Evolutionary conservation across 2,797 vertebrate species (phyloP).

Genomic region (Hippoglossus hippoglossus): DNA sequence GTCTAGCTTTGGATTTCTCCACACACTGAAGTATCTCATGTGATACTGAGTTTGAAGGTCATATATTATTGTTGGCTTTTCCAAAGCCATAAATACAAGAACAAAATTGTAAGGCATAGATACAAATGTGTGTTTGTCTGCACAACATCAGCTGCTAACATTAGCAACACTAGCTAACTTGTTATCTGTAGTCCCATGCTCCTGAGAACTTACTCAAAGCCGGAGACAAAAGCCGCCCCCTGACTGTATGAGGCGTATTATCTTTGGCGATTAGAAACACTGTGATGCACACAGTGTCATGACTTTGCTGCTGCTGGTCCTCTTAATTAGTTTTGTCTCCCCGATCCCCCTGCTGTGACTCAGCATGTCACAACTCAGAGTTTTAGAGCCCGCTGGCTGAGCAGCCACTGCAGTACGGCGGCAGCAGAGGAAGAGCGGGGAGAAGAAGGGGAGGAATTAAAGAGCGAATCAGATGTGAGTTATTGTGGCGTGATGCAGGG

Average conservation of each 20-base stretch:
- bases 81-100: too few relatives aligned
- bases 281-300: slow-evolving; percentile 2
- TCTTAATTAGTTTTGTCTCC: slow-evolving; percentile 41
- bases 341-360: slow-evolving; percentile 18
- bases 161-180: too few relatives aligned
- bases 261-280: slow-evolving; percentile 28
- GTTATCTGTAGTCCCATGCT: too few relatives aligned
- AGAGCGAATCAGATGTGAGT: slow-evolving; percentile 15
- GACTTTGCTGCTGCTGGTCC: slow-evolving; percentile 17
- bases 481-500: slow-evolving; percentile 6
- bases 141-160: too few relatives aligned
- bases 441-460: not conserved
- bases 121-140: too few relatives aligned
- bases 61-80: too few relatives aligned
- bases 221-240: slow-evolving; percentile 1
- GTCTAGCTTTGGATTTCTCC: not conserved
- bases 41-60: too few relatives aligned
- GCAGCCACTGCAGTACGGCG: not conserved
- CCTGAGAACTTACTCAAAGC: slow-evolving; percentile 1
- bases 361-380: slow-evolving; percentile 24
- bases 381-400: too few relatives aligned
- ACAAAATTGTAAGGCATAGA: too few relatives aligned
- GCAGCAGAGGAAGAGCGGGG: not conserved
- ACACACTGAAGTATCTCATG: too few relatives aligned
- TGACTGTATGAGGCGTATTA: slow-evolving; percentile 16